Evolutionary conservation across 2,888 invertebrate species (phyloP), one percentile per base, ranked within the genome.

Genomic region (Hypena proboscidalis): DNA sequence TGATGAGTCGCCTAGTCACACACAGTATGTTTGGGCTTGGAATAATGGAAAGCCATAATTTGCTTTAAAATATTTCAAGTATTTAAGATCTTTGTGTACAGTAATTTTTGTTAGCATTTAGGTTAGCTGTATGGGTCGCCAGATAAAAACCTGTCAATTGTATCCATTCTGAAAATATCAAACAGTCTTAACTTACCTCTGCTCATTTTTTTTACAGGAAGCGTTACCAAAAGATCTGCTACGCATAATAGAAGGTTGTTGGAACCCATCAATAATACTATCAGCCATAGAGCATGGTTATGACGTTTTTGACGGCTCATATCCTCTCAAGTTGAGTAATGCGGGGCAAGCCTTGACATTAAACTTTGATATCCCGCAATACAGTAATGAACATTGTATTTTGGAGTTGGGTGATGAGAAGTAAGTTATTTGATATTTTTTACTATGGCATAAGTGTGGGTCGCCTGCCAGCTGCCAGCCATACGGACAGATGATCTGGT

Each of bases 251-350:
- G 94, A 95, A 71, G 97, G 97, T 2, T 93, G 95, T 35, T 97
- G 96, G 93, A 94, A 93, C 70, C 97, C 98, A 2, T 83, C 93
- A 2, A 87, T 93, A 15, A 90, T 96, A 23, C 73, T 98, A 41
- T 90, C 94, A 47, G 92, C 97, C 0, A 93, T 98, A 19, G 91
- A 93, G 56, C 70, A 93, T 17, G 98, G 98, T 9, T 92, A 97
- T 58, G 98, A 98, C 82, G 77, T 98, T 7, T 97, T 98, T 80
- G 98, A 98, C 75, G 95, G 96, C 0, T 95, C 97, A 0, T 96
- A 96, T 80, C 95, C 96, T 19, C 93, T 93, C 38, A 85, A 94
- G 44, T 89, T 95, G 4, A 94, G 96, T 0, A 94, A 95, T 60
- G 87, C 93, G 47, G 94, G 93, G 1, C 92, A 93, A 45, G 97